Evolutionary conservation across 2,797 vertebrate species (phyloP), one percentile per base, ranked within the genome.

Genomic region (Amniataba percoides): DNA sequence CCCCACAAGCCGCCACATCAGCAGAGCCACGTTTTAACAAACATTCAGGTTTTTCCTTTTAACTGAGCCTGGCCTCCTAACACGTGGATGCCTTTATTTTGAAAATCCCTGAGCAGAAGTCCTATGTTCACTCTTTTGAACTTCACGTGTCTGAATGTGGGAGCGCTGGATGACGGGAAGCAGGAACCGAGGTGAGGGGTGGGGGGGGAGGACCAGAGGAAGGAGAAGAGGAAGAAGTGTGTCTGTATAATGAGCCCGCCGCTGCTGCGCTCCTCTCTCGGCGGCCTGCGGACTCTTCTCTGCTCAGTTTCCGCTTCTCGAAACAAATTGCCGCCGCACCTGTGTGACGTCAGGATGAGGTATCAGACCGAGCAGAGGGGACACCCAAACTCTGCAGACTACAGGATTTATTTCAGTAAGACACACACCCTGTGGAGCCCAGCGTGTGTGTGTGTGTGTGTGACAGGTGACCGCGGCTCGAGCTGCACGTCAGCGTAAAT

Each of bases 331-430:
- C 27, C 11, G 5, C 56, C 74, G 56, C 77, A 56, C 18, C 61
- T 71, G 19, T 49, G 15, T 56, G 55, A 49, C 56, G 8, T 73
- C 27, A 92, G 86, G 93, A 91, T 95, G 83, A 87, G 87, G 66
- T 98, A 97, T 88, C 76, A 92, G 61, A 96, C 95, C 34, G 97
- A 97, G 74, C 94, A 89, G 87, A 93, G 96, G 88, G 98, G 98
- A 86, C 94, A 74, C 11, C 93, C 89, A n/a, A 89, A 94, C 81
- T 94, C 96, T 5, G 60, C 87, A 0, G 95, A 96, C 60, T 97
- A 96, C 95, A 95, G 97, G 92, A 93, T 99, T 83, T 99, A 97
- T 90, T 97, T 98, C 86, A 97, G 97, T 99, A 95, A 98, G 98
- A 98, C 85, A 4, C 39, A 25, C 34, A 39, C 25, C 34, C n/a